Evolutionary conservation across 1,140 invertebrate species (phyloP), one percentile per base, ranked within the genome.

Genomic region (Babylonia areolata): DNA sequence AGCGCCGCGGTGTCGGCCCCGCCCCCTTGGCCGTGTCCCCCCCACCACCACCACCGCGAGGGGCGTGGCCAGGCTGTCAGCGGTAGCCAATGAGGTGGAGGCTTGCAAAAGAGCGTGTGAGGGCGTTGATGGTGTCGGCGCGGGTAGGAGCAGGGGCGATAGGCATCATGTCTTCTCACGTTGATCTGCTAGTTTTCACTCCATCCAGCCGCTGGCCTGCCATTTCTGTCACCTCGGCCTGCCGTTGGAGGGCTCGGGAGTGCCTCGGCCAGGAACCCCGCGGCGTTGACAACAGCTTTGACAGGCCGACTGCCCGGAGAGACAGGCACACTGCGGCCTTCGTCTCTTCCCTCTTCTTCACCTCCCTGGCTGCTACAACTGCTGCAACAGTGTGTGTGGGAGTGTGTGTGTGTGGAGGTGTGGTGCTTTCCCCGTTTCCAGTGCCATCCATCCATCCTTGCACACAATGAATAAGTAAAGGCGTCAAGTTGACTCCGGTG

Each of bases 151-250:
- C 46, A 35, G 46, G 58, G 3, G 78, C 78, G 78, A 80, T 80
- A 80, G 40, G 42, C 82, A 69, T 39, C 64, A 71, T 84, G 82
- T 42, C 64, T 71, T 75, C 64, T 84, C 82, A 84, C 69, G 64
- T 75, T 42, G 82, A 71, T 39, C 82, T 84, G 82, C 82, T 73
- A 84, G 82, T 84, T 84, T 84, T 84, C 82, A 46, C 35, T 33
- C 81, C 15, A 69, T 33, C 9, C 37, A 40, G 69, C 71, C 82
- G 82, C 28, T 69, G 46, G 69, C 69, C 39, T 75, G 82, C 69
- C 82, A 84, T 69, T 84, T 84, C 82, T 75, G 82, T 84, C 82
- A 84, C 82, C 82, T 84, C 82, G 12, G 37, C 20, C 17, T 64
- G 64, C 64, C 37, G 40, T 40, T 80, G 39, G 37, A 0, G 23